A percentile compares a stretch with the other conserved stretches of the same genome.
These are phyloP conservation scores for Cerastoderma edule DNA, from an alignment of 2,888 invertebrate genomes.

Conservation along the genomic window DNA sequence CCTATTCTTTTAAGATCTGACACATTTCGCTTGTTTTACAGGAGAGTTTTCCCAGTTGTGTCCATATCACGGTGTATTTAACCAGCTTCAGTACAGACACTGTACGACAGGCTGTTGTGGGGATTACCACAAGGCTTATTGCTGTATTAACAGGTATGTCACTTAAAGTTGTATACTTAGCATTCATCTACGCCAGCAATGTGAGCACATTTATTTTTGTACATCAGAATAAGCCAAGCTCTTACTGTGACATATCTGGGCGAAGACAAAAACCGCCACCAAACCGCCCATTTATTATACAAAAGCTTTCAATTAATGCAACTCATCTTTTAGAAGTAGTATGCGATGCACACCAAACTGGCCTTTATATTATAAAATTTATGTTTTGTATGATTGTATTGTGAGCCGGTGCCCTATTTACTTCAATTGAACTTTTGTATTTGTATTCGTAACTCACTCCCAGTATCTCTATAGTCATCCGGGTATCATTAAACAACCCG, in stretches of 20 bases:
- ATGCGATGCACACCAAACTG: too few relatives aligned
- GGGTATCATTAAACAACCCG: too few relatives aligned
- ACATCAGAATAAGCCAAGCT: neutral
- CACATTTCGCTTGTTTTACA: neutral
- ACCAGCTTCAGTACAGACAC: neutral
- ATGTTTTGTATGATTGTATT: too few relatives aligned
- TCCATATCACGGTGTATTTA: slow-evolving; percentile 6
- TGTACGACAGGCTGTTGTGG: slow-evolving; percentile 18
- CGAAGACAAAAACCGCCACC: neutral
- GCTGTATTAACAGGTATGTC: slow-evolving; percentile 12
- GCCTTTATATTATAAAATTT: too few relatives aligned
- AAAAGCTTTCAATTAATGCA: neutral
- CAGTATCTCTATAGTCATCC: too few relatives aligned
- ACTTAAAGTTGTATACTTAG: neutral
- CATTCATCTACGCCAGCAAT: neutral
- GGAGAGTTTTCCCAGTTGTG: neutral
- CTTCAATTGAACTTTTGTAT: too few relatives aligned
- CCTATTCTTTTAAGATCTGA: neutral
- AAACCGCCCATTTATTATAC: neutral
- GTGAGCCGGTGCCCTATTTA: too few relatives aligned
- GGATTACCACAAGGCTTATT: slow-evolving; percentile 7
- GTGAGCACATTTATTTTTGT: neutral
- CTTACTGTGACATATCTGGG: neutral
- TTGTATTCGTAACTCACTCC: too few relatives aligned
- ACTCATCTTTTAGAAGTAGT: neutral